Base-by-base conservation (phyloP, 2,797 vertebrate genomes). In the Bradypus variegatus region DNA sequence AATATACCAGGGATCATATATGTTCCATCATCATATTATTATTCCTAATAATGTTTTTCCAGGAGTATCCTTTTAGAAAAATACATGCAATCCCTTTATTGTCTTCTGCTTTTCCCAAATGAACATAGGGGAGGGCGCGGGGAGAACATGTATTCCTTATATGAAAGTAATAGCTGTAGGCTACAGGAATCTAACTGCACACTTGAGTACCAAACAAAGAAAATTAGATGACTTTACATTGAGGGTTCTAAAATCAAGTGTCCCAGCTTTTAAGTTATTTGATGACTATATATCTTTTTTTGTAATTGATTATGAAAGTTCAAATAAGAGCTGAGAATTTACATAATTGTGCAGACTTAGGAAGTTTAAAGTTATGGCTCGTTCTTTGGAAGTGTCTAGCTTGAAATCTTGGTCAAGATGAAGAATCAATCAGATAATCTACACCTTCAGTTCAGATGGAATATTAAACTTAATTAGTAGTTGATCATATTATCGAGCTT, bases 1-100 rank as follows among this genome's bases (percentile, higher is more conserved):
- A 81, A 41, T 55, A 41, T 58, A 50, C 69, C 62, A 90, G 21
- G 38, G 10, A 73, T 65, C 25, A 36, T 36, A 13, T 29, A 12
- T 86, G 36, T 67, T 80, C 76, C 25, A 19, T 78, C 84, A 82
- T 79, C 65, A 62, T 72, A 41, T 25, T 65, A 19, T 45, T 19
- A 64, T 81, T 73, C 90, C 18, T 87, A 45, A 83, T 86, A 83
- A 31, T 81, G 9, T 87, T 88, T 94, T 90, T 75, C 10, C 25
- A 27, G 21, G 27, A 83, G 2, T 86, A n/a, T 10, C 1, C n/a
- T 45, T 15, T 72, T 94, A 85, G 15, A 48, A 65, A 73, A 89
- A 33, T 31, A 64, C 58, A 53, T 41, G 36, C 23, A 85, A 89
- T 58, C 65, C 48, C 23, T 79, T 73, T 58, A 29, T 36, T 78